These are phyloP conservation scores for Ciconia maguari DNA, from an alignment of 2,113 vertebrate species.

Conservation along the genomic window DNA sequence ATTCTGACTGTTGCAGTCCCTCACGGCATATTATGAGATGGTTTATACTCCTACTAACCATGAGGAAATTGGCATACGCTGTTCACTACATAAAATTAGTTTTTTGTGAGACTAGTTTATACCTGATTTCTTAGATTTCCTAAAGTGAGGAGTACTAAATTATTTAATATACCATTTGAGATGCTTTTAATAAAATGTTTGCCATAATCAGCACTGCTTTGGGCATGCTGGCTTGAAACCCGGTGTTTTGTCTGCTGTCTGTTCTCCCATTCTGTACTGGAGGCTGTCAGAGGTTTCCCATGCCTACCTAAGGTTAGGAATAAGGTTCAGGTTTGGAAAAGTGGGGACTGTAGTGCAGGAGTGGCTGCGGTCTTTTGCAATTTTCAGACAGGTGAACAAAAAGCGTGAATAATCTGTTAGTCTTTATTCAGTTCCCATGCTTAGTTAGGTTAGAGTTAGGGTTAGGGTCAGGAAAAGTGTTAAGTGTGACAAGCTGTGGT, in stretches of 20 bases:
- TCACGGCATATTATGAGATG: neutral
- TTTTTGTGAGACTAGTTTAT: neutral
- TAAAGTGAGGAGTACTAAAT: neutral
- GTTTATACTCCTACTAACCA: neutral
- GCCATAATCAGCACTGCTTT: neutral
- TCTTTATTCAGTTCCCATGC: neutral
- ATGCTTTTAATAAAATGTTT: conserved; percentile 4
- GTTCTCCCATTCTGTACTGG: neutral
- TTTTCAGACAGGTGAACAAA: conserved; percentile 43
- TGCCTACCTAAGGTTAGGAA: neutral
- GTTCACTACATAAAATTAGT: neutral
- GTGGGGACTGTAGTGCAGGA: neutral
- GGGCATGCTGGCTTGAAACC: neutral
- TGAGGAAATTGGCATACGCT: neutral
- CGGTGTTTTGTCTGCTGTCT: neutral
- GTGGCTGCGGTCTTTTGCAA: neutral
- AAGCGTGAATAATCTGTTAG: neutral
- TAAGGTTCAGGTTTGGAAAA: neutral
- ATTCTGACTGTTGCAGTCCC: neutral
- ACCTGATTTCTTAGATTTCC: neutral
- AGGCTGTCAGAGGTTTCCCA: neutral
- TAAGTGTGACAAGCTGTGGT: neutral
- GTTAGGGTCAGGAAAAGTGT: neutral
- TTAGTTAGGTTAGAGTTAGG: neutral
- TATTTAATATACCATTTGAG: neutral